Percentiles rank a stretch among this genome's conserved stretches.
Conservation (phyloP, 2,797 vertebrate species). For the Enteromius anoplus region DNA sequence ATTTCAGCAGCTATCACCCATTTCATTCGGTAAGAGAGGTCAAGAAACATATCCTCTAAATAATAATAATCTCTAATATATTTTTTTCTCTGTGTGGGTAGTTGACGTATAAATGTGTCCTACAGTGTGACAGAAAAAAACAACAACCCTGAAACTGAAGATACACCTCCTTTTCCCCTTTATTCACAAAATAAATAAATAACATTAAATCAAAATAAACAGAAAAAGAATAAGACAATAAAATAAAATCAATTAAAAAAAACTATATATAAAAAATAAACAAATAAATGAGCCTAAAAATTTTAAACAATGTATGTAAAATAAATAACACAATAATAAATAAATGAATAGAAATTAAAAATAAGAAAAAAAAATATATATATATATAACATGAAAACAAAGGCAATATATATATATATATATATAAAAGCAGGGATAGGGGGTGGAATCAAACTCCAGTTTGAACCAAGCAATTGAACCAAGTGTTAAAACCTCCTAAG, state of each 20-base stretch:
- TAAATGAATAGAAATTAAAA: not conserved
- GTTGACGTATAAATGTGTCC: too few species aligned
- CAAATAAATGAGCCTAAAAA: too few species aligned
- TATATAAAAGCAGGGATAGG: not conserved
- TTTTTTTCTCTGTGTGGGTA: not conserved
- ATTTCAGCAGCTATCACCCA: constrained; percentile 49
- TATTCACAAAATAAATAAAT: too few species aligned
- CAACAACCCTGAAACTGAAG: too few species aligned
- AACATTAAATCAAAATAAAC: too few species aligned
- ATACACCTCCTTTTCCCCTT: too few species aligned
- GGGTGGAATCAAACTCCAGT: not conserved
- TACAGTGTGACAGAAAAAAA: too few species aligned
- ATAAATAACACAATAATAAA: not conserved
- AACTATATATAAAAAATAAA: too few species aligned
- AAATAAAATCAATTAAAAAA: too few species aligned
- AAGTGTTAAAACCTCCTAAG: constrained; percentile 1
- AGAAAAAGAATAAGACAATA: too few species aligned
- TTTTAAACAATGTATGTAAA: too few species aligned
- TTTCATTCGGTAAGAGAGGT: constrained; percentile 23
- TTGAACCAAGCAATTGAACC: constrained; percentile 5
- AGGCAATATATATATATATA: too few species aligned
- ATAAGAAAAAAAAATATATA: not conserved
- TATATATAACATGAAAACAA: not conserved
- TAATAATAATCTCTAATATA: not conserved
- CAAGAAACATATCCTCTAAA: not conserved